A percentile compares a stretch with the other conserved stretches of the same genome.
Evolutionary conservation across 2,888 invertebrate species (phyloP).

Genomic region (Diloba caeruleocephala): DNA sequence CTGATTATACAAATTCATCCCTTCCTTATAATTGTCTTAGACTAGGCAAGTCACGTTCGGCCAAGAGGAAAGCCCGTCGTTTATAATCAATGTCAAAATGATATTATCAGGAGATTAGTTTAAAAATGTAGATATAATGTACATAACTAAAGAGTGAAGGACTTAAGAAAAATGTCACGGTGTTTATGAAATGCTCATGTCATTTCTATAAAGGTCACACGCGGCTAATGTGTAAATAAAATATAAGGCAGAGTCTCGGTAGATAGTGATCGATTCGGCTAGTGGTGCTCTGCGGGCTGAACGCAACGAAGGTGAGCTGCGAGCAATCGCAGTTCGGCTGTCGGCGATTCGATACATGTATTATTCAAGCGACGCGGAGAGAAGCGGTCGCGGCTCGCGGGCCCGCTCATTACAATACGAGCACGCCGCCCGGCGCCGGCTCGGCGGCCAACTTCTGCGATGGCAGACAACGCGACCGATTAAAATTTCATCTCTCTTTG

Average conservation of each 20-base stretch:
- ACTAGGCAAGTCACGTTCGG: conserved; percentile 67
- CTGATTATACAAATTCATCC: conserved; percentile 65
- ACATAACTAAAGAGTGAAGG: conserved; percentile 32
- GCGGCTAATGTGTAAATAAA: conserved; percentile 59
- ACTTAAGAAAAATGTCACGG: conserved; percentile 38
- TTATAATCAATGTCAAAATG: conserved; percentile 63
- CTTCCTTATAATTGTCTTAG: conserved; percentile 63
- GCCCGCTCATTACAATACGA: conserved; percentile 77
- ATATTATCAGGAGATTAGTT: conserved; percentile 58
- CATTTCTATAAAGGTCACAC: conserved; percentile 28
- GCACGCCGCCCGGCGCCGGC: conserved; percentile 36
- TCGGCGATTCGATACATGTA: conserved; percentile 57
- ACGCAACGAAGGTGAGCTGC: conserved; percentile 13
- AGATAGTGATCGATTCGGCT: conserved; percentile 60
- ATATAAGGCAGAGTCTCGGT: conserved; percentile 52
- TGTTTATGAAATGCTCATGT: conserved; percentile 56
- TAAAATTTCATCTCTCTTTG: conserved; percentile 88
- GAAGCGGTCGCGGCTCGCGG: conserved; percentile 50
- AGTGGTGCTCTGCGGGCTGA: conserved; percentile 27
- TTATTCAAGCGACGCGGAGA: conserved; percentile 66
- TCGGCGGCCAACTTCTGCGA: conserved; percentile 74
- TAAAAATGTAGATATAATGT: conserved; percentile 56
- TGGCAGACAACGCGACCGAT: conserved; percentile 82
- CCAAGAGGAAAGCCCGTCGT: conserved; percentile 56
- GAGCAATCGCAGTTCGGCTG: conserved; percentile 28